These are phyloP conservation scores for Scrobipalpa costella DNA, from an alignment of 2,888 invertebrate genomes.

Conservation along the genomic window DNA sequence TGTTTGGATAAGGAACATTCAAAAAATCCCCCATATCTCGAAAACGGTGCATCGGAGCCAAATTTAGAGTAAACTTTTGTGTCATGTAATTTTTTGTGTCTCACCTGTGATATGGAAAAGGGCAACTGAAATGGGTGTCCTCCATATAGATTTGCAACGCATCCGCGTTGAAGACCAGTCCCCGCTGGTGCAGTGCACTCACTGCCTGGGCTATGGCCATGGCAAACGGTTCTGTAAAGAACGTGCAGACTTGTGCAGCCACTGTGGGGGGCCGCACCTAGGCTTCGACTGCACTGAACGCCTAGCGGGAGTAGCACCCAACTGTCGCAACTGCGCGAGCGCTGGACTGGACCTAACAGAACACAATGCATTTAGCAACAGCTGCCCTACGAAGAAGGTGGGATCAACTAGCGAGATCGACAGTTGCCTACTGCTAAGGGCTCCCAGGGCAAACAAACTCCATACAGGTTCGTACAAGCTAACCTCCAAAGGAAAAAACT, in stretches of 20 bases:
- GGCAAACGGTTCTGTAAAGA: constrained; percentile 12
- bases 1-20: no score
- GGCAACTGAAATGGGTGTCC: neutral
- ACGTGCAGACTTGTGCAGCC: constrained; percentile 12
- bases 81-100: neutral
- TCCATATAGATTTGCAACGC: neutral
- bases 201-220: constrained; percentile 19
- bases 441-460: neutral
- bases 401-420: constrained; percentile 29
- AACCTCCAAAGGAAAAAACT: constrained; percentile 27
- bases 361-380: constrained; percentile 31
- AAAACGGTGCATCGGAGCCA: no score
- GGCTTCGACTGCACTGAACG: neutral
- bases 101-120: neutral
- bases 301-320: neutral
- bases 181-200: constrained; percentile 14
- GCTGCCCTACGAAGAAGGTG: constrained; percentile 26
- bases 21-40: no score
- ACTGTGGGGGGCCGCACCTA: constrained; percentile 11
- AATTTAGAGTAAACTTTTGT: no score
- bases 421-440: constrained; percentile 32
- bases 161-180: neutral
- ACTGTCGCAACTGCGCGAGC: constrained; percentile 29
- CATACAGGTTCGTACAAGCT: constrained; percentile 18
- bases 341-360: neutral